Conservation (phyloP, 2,888 invertebrate genomes). For the Ethmia dodecea region DNA sequence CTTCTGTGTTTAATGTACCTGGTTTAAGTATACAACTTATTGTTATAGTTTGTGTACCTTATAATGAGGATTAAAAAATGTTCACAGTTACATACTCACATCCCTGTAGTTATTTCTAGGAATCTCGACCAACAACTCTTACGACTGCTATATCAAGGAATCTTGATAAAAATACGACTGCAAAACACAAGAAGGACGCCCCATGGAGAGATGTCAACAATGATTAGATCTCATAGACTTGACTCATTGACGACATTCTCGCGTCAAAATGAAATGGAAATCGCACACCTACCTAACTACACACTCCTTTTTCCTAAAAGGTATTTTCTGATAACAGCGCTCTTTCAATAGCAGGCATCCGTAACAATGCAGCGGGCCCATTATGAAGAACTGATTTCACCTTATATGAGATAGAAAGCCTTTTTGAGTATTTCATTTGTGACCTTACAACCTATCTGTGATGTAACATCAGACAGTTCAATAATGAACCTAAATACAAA, state of each 20-base stretch:
- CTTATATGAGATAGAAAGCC: slow-evolving; percentile 51
- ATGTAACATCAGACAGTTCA: slow-evolving; percentile 18
- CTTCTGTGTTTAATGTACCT: slow-evolving; percentile 5
- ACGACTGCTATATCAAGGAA: too few relatives aligned
- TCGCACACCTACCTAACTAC: slow-evolving; percentile 22
- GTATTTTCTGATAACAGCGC: slow-evolving; percentile 49
- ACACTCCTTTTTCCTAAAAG: slow-evolving; percentile 46
- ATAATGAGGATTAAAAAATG: too few relatives aligned
- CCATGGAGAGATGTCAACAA: slow-evolving; percentile 21
- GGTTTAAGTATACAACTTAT: slow-evolving; percentile 11
- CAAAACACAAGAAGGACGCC: too few relatives aligned
- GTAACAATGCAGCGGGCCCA: slow-evolving; percentile 52
- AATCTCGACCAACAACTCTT: too few relatives aligned
- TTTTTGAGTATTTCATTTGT: slow-evolving; percentile 38
- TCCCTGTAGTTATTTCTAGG: too few relatives aligned
- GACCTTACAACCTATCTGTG: slow-evolving; percentile 30
- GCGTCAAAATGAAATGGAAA: slow-evolving; percentile 25
- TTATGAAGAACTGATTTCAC: slow-evolving; percentile 60
- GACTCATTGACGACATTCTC: slow-evolving; percentile 19
- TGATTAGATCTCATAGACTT: slow-evolving; percentile 28
- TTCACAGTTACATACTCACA: too few relatives aligned
- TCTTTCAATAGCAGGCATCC: slow-evolving; percentile 32
- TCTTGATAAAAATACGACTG: too few relatives aligned
- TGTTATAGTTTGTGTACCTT: too few relatives aligned
- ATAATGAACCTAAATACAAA: slow-evolving; percentile 28